Conservation (phyloP, 2,113 vertebrate genomes). For the Manacus vitellinus region DNA sequence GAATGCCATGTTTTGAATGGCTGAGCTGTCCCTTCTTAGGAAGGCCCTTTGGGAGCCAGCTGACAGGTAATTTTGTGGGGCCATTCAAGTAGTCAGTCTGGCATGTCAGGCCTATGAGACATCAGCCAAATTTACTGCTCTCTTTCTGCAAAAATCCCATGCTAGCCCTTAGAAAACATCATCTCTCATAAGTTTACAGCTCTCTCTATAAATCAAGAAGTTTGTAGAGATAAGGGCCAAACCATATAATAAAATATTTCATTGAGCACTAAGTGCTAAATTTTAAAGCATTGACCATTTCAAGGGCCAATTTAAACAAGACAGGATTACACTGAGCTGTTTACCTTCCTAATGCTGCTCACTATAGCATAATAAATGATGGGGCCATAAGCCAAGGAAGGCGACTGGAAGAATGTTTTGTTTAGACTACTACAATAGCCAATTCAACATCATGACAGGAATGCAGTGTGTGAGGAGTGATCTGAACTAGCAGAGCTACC, state of each 20-base stretch:
- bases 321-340: slow-evolving; percentile 9
- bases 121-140: not conserved
- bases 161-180: not conserved
- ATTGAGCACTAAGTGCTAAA: not conserved
- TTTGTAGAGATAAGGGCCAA: not conserved
- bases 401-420: slow-evolving; percentile 50
- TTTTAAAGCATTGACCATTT: not conserved
- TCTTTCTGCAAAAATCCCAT: not conserved
- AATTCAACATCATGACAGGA: slow-evolving; percentile 6
- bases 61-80: not conserved
- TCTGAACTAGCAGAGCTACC: not conserved
- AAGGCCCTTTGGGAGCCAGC: not conserved
- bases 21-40: not conserved
- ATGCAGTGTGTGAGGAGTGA: not conserved
- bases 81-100: not conserved
- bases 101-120: not conserved
- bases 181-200: not conserved
- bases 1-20: not conserved
- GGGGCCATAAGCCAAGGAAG: slow-evolving; percentile 21
- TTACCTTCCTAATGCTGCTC: slow-evolving; percentile 30
- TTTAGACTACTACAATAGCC: slow-evolving; percentile 61
- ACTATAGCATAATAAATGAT: slow-evolving; percentile 36
- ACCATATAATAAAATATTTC: not conserved
- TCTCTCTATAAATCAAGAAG: not conserved
- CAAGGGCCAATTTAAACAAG: slow-evolving; percentile 43